A percentile compares a stretch with the other conserved stretches of the same genome.
Conservation (phyloP, 1,140 invertebrate genomes). For the Condylostylus longicornis region DNA sequence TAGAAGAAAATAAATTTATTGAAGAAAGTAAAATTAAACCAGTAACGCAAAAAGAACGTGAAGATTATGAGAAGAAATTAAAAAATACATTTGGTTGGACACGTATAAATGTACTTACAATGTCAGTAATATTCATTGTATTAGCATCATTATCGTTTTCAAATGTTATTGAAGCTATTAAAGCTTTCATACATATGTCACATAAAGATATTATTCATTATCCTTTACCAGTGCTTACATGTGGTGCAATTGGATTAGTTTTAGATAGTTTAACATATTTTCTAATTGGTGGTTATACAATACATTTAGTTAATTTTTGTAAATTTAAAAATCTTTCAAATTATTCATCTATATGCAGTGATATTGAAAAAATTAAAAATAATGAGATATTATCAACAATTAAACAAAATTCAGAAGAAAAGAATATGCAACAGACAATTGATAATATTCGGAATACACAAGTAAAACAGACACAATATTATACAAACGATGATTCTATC, state of each 20-base stretch:
- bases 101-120: constrained; percentile 67
- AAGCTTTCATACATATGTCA: constrained; percentile 60
- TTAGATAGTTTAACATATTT: constrained; percentile 57
- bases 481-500: too few relatives aligned
- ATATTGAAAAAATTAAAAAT: too few relatives aligned
- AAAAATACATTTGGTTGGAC: constrained; percentile 87
- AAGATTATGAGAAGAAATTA: constrained; percentile 44
- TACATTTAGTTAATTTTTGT: constrained; percentile 57
- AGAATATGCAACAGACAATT: too few relatives aligned
- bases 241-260: constrained; percentile 49
- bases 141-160: constrained; percentile 72
- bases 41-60: constrained; percentile 11
- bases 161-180: constrained; percentile 61
- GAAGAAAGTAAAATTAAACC: too few relatives aligned
- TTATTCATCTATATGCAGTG: too few relatives aligned
- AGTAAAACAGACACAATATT: too few relatives aligned
- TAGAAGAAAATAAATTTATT: too few relatives aligned
- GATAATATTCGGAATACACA: too few relatives aligned
- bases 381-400: too few relatives aligned
- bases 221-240: constrained; percentile 37
- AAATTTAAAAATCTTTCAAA: too few relatives aligned
- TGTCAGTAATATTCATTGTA: constrained; percentile 68
- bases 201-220: constrained; percentile 51
- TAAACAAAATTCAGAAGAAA: too few relatives aligned
- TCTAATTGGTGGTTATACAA: constrained; percentile 63